phyloP scores from a whole-genome alignment of 1,140 invertebrate genomes.

The Tetramorium alpestre region DNA sequence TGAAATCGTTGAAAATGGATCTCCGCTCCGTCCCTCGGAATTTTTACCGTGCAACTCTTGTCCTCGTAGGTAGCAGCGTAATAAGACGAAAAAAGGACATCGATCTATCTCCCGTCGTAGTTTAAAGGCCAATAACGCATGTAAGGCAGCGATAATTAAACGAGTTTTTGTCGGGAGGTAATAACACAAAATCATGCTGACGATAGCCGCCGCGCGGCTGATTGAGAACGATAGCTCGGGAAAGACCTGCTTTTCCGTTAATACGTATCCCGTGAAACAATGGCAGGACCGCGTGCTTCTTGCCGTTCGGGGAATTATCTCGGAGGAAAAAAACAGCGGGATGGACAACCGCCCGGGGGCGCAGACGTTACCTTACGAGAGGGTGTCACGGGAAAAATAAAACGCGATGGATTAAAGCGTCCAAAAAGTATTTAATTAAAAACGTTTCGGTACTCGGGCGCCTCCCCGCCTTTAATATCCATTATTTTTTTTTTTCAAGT shows the following conservation, averaged over 20 bases:
- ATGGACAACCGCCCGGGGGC: neutral
- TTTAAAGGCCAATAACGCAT: neutral
- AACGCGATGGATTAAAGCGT: neutral
- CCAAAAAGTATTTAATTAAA: constrained; percentile 5
- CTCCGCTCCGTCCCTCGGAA: neutral
- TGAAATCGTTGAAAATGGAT: neutral
- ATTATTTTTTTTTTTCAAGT: no score
- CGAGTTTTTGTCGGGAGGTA: constrained; percentile 17
- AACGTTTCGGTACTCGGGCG: neutral
- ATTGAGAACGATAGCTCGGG: constrained; percentile 31
- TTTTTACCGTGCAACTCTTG: neutral
- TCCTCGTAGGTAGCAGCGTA: neutral
- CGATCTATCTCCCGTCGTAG: neutral
- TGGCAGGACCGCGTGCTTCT: neutral
- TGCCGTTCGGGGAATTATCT: constrained; percentile 6
- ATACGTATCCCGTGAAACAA: neutral
- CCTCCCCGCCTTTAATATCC: neutral
- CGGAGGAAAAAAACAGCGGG: neutral
- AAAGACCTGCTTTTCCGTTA: neutral
- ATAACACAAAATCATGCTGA: constrained; percentile 38
- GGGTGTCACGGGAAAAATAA: constrained; percentile 12
- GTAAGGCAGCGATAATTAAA: constrained; percentile 26
- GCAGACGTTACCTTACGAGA: neutral
- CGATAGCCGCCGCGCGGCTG: constrained; percentile 7
- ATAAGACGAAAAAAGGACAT: neutral